Evolutionary conservation across 2,888 invertebrate species (phyloP).

Genomic region (Cheilosia soror): DNA sequence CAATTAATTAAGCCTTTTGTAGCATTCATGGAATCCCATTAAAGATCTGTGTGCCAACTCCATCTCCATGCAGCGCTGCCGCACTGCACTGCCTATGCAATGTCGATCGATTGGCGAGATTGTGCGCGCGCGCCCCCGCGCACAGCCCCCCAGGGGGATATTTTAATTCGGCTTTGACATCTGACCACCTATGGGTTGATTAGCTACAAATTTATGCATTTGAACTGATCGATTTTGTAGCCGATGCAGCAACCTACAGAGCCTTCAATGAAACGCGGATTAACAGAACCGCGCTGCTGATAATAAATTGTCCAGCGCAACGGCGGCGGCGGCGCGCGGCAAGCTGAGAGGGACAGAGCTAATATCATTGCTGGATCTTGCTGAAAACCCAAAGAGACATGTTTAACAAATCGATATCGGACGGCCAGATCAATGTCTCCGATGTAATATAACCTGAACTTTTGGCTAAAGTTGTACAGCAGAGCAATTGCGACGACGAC

Average conservation of each 20-base stretch:
- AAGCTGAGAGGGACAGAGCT: constrained; percentile 35
- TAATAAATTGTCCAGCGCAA: constrained; percentile 67
- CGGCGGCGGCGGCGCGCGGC: background rate
- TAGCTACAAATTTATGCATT: constrained; percentile 76
- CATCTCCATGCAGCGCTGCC: background rate
- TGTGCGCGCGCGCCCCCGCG: constrained; percentile 48
- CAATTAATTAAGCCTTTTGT: constrained; percentile 78
- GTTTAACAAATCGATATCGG: constrained; percentile 78
- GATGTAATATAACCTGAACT: constrained; percentile 72
- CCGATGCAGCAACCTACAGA: constrained; percentile 19
- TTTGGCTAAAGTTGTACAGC: constrained; percentile 58
- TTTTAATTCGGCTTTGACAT: constrained; percentile 74
- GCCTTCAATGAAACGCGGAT: constrained; percentile 68
- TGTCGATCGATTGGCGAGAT: constrained; percentile 72
- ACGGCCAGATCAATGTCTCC: constrained; percentile 77
- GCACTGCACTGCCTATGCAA: constrained; percentile 22
- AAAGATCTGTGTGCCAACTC: constrained; percentile 31
- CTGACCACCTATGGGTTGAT: constrained; percentile 76
- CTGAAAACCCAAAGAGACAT: constrained; percentile 75
- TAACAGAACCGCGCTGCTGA: constrained; percentile 64
- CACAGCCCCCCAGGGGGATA: constrained; percentile 55
- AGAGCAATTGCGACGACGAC: constrained; percentile 1
- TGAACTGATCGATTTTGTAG: constrained; percentile 71
- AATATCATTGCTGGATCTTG: constrained; percentile 71
- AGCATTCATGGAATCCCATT: constrained; percentile 75